Evolutionary conservation across 2,113 vertebrate genomes (phyloP).

Genomic region (Amia ocellicauda): DNA sequence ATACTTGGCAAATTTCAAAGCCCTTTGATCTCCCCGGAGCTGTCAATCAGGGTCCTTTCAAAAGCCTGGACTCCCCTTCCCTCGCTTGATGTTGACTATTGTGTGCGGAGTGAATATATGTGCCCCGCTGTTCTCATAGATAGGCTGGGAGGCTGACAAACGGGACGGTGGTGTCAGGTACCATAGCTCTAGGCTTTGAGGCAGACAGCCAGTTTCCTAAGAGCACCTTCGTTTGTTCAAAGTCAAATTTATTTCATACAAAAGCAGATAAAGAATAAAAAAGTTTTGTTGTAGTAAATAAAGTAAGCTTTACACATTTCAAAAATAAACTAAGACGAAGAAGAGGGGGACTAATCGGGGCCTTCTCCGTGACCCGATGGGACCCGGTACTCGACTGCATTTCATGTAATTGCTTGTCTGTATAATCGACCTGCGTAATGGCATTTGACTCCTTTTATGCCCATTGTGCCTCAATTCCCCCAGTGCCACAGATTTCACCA

Average conservation of each 20-base stretch:
- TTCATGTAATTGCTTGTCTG: slow-evolving; percentile 65
- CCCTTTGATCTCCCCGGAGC: slow-evolving; percentile 67
- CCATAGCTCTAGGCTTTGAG: slow-evolving; percentile 55
- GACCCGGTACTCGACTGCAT: slow-evolving; percentile 53
- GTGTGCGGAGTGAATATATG: slow-evolving; percentile 65
- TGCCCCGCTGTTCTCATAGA: slow-evolving; percentile 61
- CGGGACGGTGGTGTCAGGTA: slow-evolving; percentile 68
- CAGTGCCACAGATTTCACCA: slow-evolving; percentile 53
- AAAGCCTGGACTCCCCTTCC: slow-evolving; percentile 55
- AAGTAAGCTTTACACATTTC: not conserved
- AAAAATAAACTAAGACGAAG: not conserved
- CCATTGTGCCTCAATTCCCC: slow-evolving; percentile 67
- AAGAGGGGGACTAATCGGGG: not conserved
- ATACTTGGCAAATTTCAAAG: slow-evolving; percentile 56
- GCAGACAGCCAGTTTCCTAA: slow-evolving; percentile 64
- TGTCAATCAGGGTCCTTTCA: slow-evolving; percentile 71
- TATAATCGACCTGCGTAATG: slow-evolving; percentile 41
- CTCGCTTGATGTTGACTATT: slow-evolving; percentile 66
- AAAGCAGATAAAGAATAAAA: slow-evolving; percentile 50
- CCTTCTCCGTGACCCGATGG: slow-evolving; percentile 21
- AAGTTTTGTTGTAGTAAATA: slow-evolving; percentile 25
- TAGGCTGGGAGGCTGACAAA: slow-evolving; percentile 48
- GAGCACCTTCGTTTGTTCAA: slow-evolving; percentile 68
- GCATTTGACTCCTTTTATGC: slow-evolving; percentile 58
- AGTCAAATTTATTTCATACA: slow-evolving; percentile 35